phyloP scores from a whole-genome alignment of 2,797 vertebrate species.

The Aldrovandia affinis region DNA sequence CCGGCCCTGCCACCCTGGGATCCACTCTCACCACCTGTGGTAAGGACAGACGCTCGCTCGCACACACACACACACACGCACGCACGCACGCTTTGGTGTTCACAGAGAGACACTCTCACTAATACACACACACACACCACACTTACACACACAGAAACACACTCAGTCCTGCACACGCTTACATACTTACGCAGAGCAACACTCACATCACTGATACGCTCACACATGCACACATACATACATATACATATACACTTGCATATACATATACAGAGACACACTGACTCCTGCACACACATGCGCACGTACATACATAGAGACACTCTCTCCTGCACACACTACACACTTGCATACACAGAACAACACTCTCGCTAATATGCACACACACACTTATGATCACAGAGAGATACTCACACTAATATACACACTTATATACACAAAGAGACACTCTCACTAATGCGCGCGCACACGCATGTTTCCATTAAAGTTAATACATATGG shows the following conservation, averaged over 20 bases:
- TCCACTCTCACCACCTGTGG: slow-evolving; percentile 78
- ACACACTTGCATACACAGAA: slow-evolving; percentile 13
- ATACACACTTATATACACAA: not conserved
- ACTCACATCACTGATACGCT: not conserved
- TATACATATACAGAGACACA: not conserved
- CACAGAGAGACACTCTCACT: not conserved
- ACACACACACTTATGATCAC: not conserved
- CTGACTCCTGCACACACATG: not conserved
- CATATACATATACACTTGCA: not conserved
- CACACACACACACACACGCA: slow-evolving; percentile 26
- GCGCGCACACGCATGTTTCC: not conserved
- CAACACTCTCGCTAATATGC: not conserved
- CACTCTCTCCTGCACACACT: not conserved
- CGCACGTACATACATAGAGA: not conserved
- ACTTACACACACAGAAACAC: slow-evolving; percentile 1
- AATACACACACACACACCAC: not conserved
- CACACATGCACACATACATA: not conserved
- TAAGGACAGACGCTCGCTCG: slow-evolving; percentile 51
- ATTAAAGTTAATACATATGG: slow-evolving; percentile 27
- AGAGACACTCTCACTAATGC: not conserved
- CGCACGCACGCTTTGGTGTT: not conserved
- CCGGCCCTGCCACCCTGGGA: slow-evolving; percentile 69
- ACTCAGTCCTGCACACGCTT: not conserved
- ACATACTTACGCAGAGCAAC: not conserved
- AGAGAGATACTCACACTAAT: not conserved